Evolutionary conservation across 2,888 invertebrate genomes (phyloP).

Genomic region (Ptilodon capucinus): DNA sequence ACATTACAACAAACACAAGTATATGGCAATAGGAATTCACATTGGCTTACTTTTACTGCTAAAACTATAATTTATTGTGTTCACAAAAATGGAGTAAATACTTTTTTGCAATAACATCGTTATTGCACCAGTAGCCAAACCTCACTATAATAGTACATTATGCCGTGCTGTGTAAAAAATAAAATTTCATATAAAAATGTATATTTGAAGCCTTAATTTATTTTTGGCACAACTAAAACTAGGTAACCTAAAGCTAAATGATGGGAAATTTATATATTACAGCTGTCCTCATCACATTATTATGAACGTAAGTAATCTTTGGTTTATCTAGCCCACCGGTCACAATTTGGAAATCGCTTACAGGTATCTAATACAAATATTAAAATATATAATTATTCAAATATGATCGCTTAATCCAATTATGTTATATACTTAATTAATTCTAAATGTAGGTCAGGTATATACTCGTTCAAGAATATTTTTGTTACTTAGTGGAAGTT

Average conservation of each 20-base stretch:
- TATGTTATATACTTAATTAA: conserved; percentile 24
- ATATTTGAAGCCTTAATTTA: conserved; percentile 59
- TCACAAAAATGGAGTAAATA: conserved; percentile 58
- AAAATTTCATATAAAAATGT: conserved; percentile 52
- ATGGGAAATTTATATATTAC: conserved; percentile 73
- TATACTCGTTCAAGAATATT: conserved; percentile 17
- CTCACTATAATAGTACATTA: conserved; percentile 64
- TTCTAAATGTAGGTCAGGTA: conserved; percentile 11
- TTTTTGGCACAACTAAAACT: conserved; percentile 64
- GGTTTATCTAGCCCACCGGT: conserved; percentile 80
- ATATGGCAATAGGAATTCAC: conserved; percentile 81
- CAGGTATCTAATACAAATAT: conserved; percentile 44
- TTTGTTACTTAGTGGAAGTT: conserved; percentile 13
- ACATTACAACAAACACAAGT: conserved; percentile 64
- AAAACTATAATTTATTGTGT: conserved; percentile 37
- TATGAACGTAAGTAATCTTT: conserved; percentile 70
- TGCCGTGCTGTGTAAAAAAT: conserved; percentile 66
- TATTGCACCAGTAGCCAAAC: conserved; percentile 65
- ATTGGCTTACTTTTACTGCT: conserved; percentile 56
- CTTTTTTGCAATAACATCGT: conserved; percentile 59
- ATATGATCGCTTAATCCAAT: conserved; percentile 51
- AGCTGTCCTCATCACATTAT: conserved; percentile 57
- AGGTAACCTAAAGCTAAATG: conserved; percentile 50
- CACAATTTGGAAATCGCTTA: conserved; percentile 57
- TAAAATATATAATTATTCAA: conserved; percentile 64